Percentiles rank a stretch among this genome's conserved stretches.
These are phyloP conservation scores for Stegodyphus dumicola DNA, from an alignment of 1,140 invertebrate genomes.

Conservation along the genomic window DNA sequence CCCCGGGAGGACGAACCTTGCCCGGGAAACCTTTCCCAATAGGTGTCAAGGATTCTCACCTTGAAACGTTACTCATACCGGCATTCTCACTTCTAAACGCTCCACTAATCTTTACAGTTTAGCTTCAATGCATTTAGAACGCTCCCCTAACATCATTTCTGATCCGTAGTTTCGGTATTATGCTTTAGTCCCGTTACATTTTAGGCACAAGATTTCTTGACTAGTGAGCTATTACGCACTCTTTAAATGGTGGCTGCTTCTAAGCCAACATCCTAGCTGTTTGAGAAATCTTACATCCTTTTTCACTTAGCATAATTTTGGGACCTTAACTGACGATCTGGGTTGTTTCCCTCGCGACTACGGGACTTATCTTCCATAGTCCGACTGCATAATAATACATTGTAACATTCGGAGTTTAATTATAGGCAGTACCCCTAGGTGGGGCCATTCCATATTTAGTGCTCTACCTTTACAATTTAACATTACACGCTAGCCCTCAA, in stretches of 20 bases:
- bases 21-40: slow-evolving; percentile 68
- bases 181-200: slow-evolving; percentile 67
- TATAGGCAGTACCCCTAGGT: too few relatives aligned
- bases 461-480: not conserved
- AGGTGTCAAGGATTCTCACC: too few relatives aligned
- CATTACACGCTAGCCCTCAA: not conserved
- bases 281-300: slow-evolving; percentile 65
- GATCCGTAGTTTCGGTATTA: slow-evolving; percentile 65
- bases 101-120: slow-evolving; percentile 65
- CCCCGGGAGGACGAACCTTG: slow-evolving; percentile 66
- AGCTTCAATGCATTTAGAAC: slow-evolving; percentile 65
- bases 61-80: slow-evolving; percentile 68
- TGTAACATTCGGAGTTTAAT: too few relatives aligned
- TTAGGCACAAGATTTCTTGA: slow-evolving; percentile 67
- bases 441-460: too few relatives aligned
- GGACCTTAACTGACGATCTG: slow-evolving; percentile 68
- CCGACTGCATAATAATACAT: slow-evolving; percentile 64
- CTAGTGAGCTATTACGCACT: slow-evolving; percentile 70
- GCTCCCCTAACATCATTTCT: slow-evolving; percentile 63
- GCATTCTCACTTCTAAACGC: slow-evolving; percentile 67
- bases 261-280: slow-evolving; percentile 69
- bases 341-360: slow-evolving; percentile 68
- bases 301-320: slow-evolving; percentile 67
- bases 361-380: slow-evolving; percentile 66
- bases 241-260: slow-evolving; percentile 70